These are phyloP conservation scores for Drosophila teissieri DNA, from an alignment of 1,140 invertebrate species.

Conservation along the genomic window DNA sequence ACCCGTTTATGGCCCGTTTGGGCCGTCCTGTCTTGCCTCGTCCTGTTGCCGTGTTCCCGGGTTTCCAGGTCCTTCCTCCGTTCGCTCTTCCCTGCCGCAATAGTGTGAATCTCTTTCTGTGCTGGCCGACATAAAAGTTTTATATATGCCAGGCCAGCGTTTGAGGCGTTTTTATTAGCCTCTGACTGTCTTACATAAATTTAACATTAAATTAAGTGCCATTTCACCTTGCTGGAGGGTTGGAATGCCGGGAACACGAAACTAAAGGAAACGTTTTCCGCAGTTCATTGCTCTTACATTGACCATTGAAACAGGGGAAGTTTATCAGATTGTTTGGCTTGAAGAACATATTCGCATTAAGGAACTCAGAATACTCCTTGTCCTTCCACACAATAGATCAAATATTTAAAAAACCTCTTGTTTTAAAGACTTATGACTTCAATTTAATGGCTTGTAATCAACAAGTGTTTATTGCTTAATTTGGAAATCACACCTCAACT, in stretches of 20 bases:
- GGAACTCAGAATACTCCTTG: no score
- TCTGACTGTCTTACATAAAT: constrained; percentile 75
- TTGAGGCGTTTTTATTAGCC: constrained; percentile 76
- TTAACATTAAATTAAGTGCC: constrained; percentile 79
- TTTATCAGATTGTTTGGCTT: not conserved
- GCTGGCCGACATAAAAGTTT: constrained; percentile 29
- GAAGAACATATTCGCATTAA: not conserved
- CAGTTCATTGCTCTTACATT: constrained; percentile 79
- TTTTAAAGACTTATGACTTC: no score
- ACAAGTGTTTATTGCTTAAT: not conserved
- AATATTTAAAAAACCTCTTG: no score
- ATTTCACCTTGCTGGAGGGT: constrained; percentile 52
- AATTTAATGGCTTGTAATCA: not conserved
- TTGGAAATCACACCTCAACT: no score
- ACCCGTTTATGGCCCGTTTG: constrained; percentile 43
- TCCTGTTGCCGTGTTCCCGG: not conserved
- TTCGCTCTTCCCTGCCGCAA: constrained; percentile 1
- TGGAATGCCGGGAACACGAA: constrained; percentile 39
- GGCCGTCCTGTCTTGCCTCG: constrained; percentile 7
- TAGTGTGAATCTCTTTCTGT: constrained; percentile 53
- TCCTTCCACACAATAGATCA: no score
- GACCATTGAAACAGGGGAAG: constrained; percentile 26
- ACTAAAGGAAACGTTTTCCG: constrained; percentile 15
- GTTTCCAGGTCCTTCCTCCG: constrained; percentile 16
- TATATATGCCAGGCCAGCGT: constrained; percentile 43